phyloP scores from a whole-genome alignment of 2,888 invertebrate species.

The Silvanus unidentatus region DNA sequence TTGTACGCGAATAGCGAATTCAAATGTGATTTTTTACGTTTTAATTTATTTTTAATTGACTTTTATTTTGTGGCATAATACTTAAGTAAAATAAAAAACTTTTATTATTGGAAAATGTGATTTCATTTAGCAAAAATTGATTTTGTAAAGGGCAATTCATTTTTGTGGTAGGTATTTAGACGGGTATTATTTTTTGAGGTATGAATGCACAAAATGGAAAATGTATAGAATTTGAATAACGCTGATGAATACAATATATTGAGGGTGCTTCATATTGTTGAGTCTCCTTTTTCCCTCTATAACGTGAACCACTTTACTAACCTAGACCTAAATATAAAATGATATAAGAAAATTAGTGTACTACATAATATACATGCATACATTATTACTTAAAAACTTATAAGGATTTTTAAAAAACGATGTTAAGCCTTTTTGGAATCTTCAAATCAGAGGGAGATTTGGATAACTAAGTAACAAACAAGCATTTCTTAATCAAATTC shows the following conservation, averaged over 20 bases:
- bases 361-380: too few relatives aligned
- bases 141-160: neutral
- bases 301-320: conserved; percentile 12
- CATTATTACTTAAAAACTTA: too few relatives aligned
- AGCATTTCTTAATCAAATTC: too few relatives aligned
- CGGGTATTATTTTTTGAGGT: neutral
- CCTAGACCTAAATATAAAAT: conserved; percentile 18
- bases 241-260: conserved; percentile 17
- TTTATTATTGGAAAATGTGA: neutral
- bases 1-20: too few relatives aligned
- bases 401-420: too few relatives aligned
- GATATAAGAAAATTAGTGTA: conserved; percentile 1
- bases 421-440: too few relatives aligned
- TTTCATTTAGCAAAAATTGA: neutral
- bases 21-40: too few relatives aligned
- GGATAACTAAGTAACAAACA: too few relatives aligned
- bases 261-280: conserved; percentile 15
- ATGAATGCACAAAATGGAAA: neutral
- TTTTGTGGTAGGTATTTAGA: too few relatives aligned
- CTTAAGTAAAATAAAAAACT: neutral
- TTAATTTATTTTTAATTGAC: too few relatives aligned
- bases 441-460: too few relatives aligned
- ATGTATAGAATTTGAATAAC: conserved; percentile 10
- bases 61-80: neutral
- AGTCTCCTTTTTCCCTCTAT: conserved; percentile 11